These are phyloP conservation scores for Exephanes ischioxanthus DNA, from an alignment of 2,888 invertebrate genomes.

Conservation along the genomic window DNA sequence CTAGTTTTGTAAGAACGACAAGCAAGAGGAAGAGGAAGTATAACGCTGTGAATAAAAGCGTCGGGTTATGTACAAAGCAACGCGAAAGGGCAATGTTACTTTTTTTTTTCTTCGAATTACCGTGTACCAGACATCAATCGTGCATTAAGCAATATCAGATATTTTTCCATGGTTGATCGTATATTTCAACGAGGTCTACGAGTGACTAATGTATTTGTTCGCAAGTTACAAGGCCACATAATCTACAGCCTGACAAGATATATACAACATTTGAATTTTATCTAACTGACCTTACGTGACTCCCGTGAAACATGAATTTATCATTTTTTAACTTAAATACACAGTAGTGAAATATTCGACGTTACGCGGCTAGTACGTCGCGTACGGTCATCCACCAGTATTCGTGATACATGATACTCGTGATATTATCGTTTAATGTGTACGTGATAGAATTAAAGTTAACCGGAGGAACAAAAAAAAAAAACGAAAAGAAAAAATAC, in stretches of 20 bases:
- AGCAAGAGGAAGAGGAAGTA: not conserved
- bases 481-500: not conserved
- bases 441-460: slow-evolving; percentile 21
- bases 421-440: slow-evolving; percentile 55
- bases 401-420: slow-evolving; percentile 50
- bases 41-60: slow-evolving; percentile 27
- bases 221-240: not conserved
- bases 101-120: slow-evolving; percentile 43
- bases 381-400: slow-evolving; percentile 42
- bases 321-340: not conserved
- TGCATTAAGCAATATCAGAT: slow-evolving; percentile 50
- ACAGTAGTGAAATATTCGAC: slow-evolving; percentile 2
- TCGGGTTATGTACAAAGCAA: slow-evolving; percentile 44
- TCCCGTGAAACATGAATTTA: not conserved
- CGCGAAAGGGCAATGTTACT: slow-evolving; percentile 45
- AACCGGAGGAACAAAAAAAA: slow-evolving; percentile 1
- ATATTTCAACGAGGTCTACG: not conserved
- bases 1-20: slow-evolving; percentile 8
- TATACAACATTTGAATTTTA: slow-evolving; percentile 16
- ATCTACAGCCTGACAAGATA: slow-evolving; percentile 15
- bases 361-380: slow-evolving; percentile 14
- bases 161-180: slow-evolving; percentile 50
- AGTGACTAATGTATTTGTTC: slow-evolving; percentile 7
- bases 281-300: not conserved
- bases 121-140: slow-evolving; percentile 28